These are phyloP conservation scores for Drosophila auraria DNA, from an alignment of 1,140 invertebrate species.

Conservation along the genomic window DNA sequence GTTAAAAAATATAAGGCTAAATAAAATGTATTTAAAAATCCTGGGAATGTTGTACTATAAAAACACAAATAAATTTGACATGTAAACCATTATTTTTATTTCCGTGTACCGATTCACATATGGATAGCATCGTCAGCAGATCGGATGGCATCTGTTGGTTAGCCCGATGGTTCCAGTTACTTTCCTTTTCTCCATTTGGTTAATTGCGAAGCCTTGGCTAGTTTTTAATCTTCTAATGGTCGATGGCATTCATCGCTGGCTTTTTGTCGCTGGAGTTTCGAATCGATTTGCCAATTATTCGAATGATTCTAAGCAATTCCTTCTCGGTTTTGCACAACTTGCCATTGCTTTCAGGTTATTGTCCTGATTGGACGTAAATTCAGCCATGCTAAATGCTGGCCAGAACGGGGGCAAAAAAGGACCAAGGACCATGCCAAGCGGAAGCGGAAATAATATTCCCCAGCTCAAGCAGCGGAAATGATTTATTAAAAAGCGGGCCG, in stretches of 20 bases:
- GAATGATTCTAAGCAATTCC: slow-evolving; percentile 25
- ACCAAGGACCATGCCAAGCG: slow-evolving; percentile 16
- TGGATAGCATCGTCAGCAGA: slow-evolving; percentile 12
- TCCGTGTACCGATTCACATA: slow-evolving; percentile 6
- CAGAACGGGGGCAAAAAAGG: slow-evolving; percentile 1
- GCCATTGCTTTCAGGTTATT: slow-evolving; percentile 10
- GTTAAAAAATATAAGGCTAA: not conserved
- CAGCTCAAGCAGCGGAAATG: slow-evolving; percentile 77
- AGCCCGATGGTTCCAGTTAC: slow-evolving; percentile 13
- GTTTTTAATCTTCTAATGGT: slow-evolving; percentile 76
- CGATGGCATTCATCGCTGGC: slow-evolving; percentile 15
- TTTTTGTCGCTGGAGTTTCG: slow-evolving; percentile 21
- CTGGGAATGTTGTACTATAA: not conserved
- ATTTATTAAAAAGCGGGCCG: slow-evolving; percentile 76
- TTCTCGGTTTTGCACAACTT: not conserved
- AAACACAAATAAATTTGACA: no score
- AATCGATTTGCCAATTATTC: slow-evolving; percentile 60
- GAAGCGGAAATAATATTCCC: slow-evolving; percentile 69
- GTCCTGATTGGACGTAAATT: slow-evolving; percentile 16
- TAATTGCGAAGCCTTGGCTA: slow-evolving; percentile 41
- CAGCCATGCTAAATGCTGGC: slow-evolving; percentile 54
- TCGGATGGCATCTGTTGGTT: slow-evolving; percentile 17
- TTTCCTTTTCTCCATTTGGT: slow-evolving; percentile 34
- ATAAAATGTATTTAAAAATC: no score
- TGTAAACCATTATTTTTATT: not conserved